Evolutionary conservation across 2,888 invertebrate genomes (phyloP).

Genomic region (Acrobeloides nanus): DNA sequence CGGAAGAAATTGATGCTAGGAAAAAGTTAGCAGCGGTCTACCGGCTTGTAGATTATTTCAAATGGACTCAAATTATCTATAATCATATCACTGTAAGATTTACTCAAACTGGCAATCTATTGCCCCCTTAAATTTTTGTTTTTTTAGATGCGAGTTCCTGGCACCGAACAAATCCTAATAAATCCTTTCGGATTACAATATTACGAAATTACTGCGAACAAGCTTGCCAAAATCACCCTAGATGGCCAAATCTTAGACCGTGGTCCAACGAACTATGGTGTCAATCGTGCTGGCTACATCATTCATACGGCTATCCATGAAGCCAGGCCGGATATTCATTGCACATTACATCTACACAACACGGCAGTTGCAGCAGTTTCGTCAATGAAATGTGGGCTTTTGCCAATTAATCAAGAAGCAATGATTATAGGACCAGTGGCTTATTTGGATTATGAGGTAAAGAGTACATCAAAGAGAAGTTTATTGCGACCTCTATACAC

Average conservation of each 20-base stretch:
- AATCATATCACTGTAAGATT: too few relatives aligned
- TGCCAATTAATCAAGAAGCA: slow-evolving; percentile 84
- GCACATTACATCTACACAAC: slow-evolving; percentile 86
- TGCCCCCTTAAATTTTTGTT: too few relatives aligned
- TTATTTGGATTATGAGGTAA: slow-evolving; percentile 70
- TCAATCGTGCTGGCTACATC: too few relatives aligned
- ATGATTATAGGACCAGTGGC: slow-evolving; percentile 81
- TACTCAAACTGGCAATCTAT: too few relatives aligned
- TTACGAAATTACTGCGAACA: slow-evolving; percentile 80
- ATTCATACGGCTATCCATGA: slow-evolving; percentile 69
- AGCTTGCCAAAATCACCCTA: slow-evolving; percentile 65
- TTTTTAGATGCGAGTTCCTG: too few relatives aligned
- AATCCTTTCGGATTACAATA: slow-evolving; percentile 64
- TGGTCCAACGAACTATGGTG: slow-evolving; percentile 30
- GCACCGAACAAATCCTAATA: slow-evolving; percentile 86
- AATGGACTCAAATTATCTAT: too few relatives aligned
- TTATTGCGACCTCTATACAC: too few relatives aligned
- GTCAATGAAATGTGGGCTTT: slow-evolving; percentile 74
- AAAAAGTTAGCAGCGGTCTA: too few relatives aligned
- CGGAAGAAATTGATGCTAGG: too few relatives aligned
- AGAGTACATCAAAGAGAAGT: too few relatives aligned
- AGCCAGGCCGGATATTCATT: slow-evolving; percentile 89
- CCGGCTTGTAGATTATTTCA: too few relatives aligned
- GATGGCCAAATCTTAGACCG: slow-evolving; percentile 32
- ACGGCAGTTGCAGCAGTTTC: slow-evolving; percentile 68